A percentile compares a stretch with the other conserved stretches of the same genome.
These are phyloP conservation scores for Trissolcus japonicus DNA, from an alignment of 2,888 invertebrate genomes.

Conservation along the genomic window DNA sequence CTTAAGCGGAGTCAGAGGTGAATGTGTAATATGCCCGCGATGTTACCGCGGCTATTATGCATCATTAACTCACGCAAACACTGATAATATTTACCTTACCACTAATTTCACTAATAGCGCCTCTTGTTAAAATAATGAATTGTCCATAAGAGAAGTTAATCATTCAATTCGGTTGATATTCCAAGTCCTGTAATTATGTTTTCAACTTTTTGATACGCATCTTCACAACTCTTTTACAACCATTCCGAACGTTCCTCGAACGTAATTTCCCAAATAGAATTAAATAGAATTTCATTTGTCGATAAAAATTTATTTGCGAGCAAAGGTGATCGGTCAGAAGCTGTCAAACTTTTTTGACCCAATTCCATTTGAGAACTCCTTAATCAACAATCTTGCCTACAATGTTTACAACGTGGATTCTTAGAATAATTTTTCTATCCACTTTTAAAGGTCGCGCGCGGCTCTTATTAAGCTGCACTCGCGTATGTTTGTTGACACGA, in stretches of 20 bases:
- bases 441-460: conserved; percentile 46
- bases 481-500: background rate
- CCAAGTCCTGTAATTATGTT: too few species aligned
- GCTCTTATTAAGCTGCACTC: conserved; percentile 34
- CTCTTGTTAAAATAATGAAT: too few species aligned
- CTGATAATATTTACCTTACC: conserved; percentile 25
- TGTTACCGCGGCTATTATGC: conserved; percentile 32
- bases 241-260: too few species aligned
- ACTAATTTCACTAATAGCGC: conserved; percentile 6
- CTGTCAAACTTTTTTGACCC: conserved; percentile 20
- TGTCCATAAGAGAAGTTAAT: too few species aligned
- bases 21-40: conserved; percentile 39
- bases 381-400: conserved; percentile 28
- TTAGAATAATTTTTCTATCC: conserved; percentile 33
- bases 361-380: conserved; percentile 18
- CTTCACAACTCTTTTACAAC: too few species aligned
- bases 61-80: conserved; percentile 43
- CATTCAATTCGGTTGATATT: too few species aligned
- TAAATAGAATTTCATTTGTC: too few species aligned
- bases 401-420: conserved; percentile 25
- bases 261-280: too few species aligned
- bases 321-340: background rate
- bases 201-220: too few species aligned
- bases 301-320: too few species aligned
- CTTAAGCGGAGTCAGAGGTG: conserved; percentile 47